Evolutionary conservation across 1,140 invertebrate species (phyloP).

Genomic region (Sitophilus oryzae): DNA sequence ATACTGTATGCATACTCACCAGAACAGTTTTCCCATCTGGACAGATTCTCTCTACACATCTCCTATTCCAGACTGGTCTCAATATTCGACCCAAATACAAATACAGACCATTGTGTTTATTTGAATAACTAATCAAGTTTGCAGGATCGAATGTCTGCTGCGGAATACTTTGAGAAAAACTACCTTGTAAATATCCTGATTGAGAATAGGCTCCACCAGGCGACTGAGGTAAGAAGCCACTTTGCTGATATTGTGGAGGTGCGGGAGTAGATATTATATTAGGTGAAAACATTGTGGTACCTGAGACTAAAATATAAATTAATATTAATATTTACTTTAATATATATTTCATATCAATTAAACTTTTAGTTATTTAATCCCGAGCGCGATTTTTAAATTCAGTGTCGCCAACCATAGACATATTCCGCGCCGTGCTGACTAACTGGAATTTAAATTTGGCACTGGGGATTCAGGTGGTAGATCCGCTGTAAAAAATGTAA

Average conservation of each 20-base stretch:
- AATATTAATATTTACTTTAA: too few species aligned
- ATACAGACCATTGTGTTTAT: slow-evolving; percentile 91
- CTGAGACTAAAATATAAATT: slow-evolving; percentile 33
- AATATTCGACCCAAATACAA: slow-evolving; percentile 82
- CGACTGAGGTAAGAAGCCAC: slow-evolving; percentile 37
- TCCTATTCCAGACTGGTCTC: slow-evolving; percentile 71
- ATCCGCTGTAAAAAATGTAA: too few species aligned
- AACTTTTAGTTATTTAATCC: too few species aligned
- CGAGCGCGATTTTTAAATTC: too few species aligned
- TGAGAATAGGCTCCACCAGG: background rate
- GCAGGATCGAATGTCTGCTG: slow-evolving; percentile 22
- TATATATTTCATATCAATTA: too few species aligned
- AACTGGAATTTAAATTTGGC: too few species aligned
- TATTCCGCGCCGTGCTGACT: too few species aligned
- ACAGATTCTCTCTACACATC: slow-evolving; percentile 59
- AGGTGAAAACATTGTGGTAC: slow-evolving; percentile 32
- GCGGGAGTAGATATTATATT: slow-evolving; percentile 40
- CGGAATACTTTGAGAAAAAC: slow-evolving; percentile 11
- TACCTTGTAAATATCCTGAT: background rate
- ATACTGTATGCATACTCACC: too few species aligned
- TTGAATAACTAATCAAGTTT: slow-evolving; percentile 56
- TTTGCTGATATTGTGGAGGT: slow-evolving; percentile 23
- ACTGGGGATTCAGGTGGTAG: too few species aligned
- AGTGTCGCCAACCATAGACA: too few species aligned
- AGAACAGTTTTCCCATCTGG: slow-evolving; percentile 54